Conservation (phyloP, 2,113 vertebrate species). For the Speoplatyrhinus poulsoni region DNA sequence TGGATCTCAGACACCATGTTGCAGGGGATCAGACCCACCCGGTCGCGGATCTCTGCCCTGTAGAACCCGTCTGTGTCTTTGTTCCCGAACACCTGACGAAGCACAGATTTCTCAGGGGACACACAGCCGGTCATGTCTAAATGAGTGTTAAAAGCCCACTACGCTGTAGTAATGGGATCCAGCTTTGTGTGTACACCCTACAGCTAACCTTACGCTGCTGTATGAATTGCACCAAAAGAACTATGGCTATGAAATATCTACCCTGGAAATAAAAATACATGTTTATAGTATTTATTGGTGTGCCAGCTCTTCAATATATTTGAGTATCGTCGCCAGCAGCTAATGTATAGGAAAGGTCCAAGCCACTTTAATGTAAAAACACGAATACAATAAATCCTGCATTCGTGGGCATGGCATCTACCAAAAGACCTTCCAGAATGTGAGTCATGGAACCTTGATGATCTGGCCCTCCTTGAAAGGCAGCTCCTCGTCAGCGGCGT, state of each 20-base stretch:
- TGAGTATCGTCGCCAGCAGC: too few species aligned
- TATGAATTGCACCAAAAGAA: too few species aligned
- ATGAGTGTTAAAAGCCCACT: too few species aligned
- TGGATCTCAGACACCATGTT: constrained; percentile 99
- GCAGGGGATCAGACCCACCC: constrained; percentile 91
- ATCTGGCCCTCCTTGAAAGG: constrained; percentile 97
- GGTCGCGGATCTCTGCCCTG: constrained; percentile 86
- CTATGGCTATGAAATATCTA: too few species aligned
- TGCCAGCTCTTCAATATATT: too few species aligned
- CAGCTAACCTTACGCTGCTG: too few species aligned
- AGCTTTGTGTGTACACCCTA: too few species aligned
- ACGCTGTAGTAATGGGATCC: too few species aligned
- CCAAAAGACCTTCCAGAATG: not conserved
- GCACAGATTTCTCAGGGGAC: constrained; percentile 8
- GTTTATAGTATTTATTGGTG: too few species aligned
- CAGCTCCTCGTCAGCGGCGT: constrained; percentile 92
- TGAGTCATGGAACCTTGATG: constrained; percentile 84
- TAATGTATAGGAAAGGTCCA: too few species aligned
- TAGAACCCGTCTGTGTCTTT: constrained; percentile 97
- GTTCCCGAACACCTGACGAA: constrained; percentile 87
- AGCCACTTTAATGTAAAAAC: not conserved
- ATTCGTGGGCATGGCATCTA: not conserved
- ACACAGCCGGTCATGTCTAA: not conserved
- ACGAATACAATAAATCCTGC: not conserved
- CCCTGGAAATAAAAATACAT: too few species aligned